phyloP scores from a whole-genome alignment of 2,888 invertebrate genomes.

The Physocephala rufipes region DNA sequence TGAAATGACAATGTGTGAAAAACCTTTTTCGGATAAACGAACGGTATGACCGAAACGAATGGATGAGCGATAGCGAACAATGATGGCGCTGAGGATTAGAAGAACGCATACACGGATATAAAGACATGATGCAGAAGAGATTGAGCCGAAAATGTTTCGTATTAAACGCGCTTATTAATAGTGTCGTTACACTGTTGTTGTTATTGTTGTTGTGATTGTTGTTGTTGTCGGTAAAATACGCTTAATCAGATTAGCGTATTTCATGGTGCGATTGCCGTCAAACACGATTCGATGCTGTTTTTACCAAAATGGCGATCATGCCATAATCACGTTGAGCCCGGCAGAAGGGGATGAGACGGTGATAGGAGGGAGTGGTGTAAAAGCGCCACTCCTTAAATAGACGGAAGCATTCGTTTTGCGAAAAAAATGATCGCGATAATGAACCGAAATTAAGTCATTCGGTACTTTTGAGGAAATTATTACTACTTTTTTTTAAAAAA shows the following conservation, averaged over 20 bases:
- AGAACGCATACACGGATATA: not conserved
- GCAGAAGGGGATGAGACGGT: not conserved
- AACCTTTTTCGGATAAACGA: constrained; percentile 28
- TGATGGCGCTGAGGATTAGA: not conserved
- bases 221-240: not conserved
- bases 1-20: constrained; percentile 28
- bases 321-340: not conserved
- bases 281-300: not conserved
- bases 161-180: no score
- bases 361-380: not conserved
- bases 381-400: constrained; percentile 34
- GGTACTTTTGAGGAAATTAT: no score
- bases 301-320: not conserved
- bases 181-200: no score
- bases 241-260: constrained; percentile 1
- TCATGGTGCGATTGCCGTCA: not conserved
- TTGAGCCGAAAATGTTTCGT: no score
- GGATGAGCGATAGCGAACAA: not conserved
- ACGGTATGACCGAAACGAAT: not conserved
- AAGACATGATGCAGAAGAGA: not conserved
- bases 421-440: no score
- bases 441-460: no score
- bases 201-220: not conserved
- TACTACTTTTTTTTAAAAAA: no score
- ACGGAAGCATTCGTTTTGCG: not conserved